phyloP scores from a whole-genome alignment of 1,140 invertebrate species.

The Steinernema khuongi region DNA sequence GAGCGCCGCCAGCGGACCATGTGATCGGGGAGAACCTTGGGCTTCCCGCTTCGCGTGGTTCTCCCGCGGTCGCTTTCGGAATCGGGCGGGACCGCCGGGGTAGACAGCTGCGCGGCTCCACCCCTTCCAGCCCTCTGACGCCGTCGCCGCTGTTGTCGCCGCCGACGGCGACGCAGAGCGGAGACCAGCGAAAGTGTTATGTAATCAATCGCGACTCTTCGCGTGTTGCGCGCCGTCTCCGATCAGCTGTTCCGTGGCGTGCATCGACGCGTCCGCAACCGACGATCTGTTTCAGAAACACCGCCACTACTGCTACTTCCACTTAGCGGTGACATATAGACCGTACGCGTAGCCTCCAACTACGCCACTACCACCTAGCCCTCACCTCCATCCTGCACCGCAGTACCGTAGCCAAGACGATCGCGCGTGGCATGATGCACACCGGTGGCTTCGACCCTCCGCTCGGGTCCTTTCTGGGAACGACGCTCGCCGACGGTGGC shows the following conservation, averaged over 20 bases:
- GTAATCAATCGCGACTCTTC: conserved; percentile 5
- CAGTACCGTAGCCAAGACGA: background rate
- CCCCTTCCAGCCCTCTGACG: background rate
- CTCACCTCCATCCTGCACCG: background rate
- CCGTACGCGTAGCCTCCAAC: too few relatives aligned
- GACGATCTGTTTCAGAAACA: background rate
- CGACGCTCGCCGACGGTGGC: background rate
- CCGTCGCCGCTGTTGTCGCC: background rate
- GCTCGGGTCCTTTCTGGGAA: background rate
- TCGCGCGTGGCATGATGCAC: background rate
- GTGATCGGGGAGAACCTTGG: background rate
- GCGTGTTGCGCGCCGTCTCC: conserved; percentile 11
- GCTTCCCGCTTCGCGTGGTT: background rate
- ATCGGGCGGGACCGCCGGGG: conserved; percentile 6
- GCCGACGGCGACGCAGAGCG: background rate
- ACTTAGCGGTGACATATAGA: background rate
- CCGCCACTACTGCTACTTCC: background rate
- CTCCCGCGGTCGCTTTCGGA: background rate
- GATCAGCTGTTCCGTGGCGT: conserved; percentile 10
- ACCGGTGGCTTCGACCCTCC: background rate
- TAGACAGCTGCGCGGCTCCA: conserved; percentile 9
- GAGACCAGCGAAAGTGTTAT: conserved; percentile 13
- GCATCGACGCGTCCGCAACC: background rate
- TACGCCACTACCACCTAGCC: too few relatives aligned
- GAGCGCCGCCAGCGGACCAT: too few relatives aligned